A percentile compares a stretch with the other conserved stretches of the same genome.
Evolutionary conservation across 2,113 vertebrate species (phyloP).

Genomic region (Oenanthe melanoleuca): DNA sequence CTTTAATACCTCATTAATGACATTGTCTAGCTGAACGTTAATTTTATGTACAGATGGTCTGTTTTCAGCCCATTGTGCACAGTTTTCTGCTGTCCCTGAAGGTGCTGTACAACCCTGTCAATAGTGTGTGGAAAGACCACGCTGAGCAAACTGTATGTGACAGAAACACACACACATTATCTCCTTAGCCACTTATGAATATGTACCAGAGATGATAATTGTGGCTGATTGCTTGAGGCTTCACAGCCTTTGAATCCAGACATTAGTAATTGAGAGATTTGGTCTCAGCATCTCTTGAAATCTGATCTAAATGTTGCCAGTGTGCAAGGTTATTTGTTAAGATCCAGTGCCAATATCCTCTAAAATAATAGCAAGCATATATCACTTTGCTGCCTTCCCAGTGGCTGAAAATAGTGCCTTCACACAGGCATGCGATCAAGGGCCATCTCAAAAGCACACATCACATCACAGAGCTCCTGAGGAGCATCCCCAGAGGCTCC

Average conservation of each 20-base stretch:
- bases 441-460: background rate
- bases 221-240: background rate
- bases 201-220: background rate
- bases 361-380: background rate
- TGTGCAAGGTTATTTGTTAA: background rate
- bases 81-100: background rate
- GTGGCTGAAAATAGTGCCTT: background rate
- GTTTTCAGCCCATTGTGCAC: slow-evolving; percentile 38
- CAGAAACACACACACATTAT: background rate
- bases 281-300: background rate
- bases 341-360: background rate
- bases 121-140: background rate
- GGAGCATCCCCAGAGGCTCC: background rate
- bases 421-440: background rate
- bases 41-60: slow-evolving; percentile 27
- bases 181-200: background rate
- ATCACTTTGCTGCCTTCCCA: background rate
- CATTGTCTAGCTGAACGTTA: background rate
- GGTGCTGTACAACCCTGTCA: background rate
- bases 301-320: background rate
- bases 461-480: background rate
- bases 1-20: slow-evolving; percentile 30
- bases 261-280: background rate
- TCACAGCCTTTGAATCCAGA: background rate
- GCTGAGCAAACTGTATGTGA: background rate